A percentile compares a stretch with the other conserved stretches of the same genome.
These are phyloP conservation scores for Nephrocerus scutellatus DNA, from an alignment of 2,888 invertebrate species.

Conservation along the genomic window DNA sequence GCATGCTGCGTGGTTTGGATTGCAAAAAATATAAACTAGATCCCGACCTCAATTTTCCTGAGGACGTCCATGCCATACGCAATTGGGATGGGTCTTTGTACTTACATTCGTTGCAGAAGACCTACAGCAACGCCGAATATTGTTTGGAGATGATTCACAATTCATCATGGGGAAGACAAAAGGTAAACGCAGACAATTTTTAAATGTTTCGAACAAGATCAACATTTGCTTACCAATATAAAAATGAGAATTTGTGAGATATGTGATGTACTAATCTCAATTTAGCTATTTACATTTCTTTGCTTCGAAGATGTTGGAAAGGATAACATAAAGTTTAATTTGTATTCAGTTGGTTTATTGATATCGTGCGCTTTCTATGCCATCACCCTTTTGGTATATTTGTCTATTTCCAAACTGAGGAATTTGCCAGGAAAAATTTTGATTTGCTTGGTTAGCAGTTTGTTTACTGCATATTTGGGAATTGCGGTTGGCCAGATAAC, in stretches of 20 bases:
- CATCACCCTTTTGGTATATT: constrained; percentile 60
- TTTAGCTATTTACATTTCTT: constrained; percentile 40
- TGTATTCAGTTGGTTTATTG: constrained; percentile 47
- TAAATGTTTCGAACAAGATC: constrained; percentile 5
- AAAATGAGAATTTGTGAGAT: constrained; percentile 6
- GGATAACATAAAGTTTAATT: constrained; percentile 37
- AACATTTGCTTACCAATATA: constrained; percentile 4
- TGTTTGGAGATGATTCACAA: constrained; percentile 38
- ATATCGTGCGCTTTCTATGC: constrained; percentile 61
- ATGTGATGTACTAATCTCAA: constrained; percentile 23
- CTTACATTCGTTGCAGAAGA: constrained; percentile 28
- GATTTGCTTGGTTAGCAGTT: constrained; percentile 61
- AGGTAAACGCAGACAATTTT: constrained; percentile 27
- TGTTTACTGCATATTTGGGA: constrained; percentile 59
- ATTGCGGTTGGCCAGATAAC: constrained; percentile 54
- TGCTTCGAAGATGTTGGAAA: constrained; percentile 40
- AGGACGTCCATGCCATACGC: constrained; percentile 37
- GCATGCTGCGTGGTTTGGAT: constrained; percentile 35
- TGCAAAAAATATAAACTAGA: constrained; percentile 39
- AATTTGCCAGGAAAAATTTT: constrained; percentile 69
- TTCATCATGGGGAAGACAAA: constrained; percentile 25
- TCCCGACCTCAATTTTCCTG: constrained; percentile 30
- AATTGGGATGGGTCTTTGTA: constrained; percentile 36
- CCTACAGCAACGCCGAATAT: constrained; percentile 36
- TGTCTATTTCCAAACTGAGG: constrained; percentile 56